These are phyloP conservation scores for Enteromius argenteus DNA, from an alignment of 2,797 vertebrate species.

Conservation along the genomic window DNA sequence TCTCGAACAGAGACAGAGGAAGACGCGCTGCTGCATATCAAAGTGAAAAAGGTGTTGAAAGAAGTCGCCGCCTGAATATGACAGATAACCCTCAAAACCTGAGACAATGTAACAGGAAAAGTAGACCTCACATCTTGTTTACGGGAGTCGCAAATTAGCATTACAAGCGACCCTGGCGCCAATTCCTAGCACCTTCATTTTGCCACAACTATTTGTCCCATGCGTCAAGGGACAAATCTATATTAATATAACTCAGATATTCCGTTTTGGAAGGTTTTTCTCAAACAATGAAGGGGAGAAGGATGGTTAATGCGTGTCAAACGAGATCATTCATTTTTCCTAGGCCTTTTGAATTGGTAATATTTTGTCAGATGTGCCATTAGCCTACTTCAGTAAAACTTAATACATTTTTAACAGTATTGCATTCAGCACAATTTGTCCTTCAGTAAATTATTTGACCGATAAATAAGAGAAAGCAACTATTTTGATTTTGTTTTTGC, in stretches of 20 bases:
- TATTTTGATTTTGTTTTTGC: not conserved
- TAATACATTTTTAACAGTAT: not conserved
- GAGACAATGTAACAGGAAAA: slow-evolving; percentile 81
- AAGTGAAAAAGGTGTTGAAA: slow-evolving; percentile 89
- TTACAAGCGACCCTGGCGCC: slow-evolving; percentile 80
- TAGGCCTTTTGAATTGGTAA: not conserved
- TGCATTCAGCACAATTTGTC: not conserved
- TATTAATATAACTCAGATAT: slow-evolving; percentile 16
- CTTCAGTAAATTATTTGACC: not conserved
- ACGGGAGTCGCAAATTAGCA: slow-evolving; percentile 83
- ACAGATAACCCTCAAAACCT: slow-evolving; percentile 83
- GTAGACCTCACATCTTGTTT: slow-evolving; percentile 81
- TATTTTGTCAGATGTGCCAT: not conserved
- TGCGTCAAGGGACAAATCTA: slow-evolving; percentile 30
- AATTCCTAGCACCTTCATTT: slow-evolving; percentile 71
- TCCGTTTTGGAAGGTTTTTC: not conserved
- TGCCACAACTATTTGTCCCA: slow-evolving; percentile 46
- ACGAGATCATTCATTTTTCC: not conserved
- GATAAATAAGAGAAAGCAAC: not conserved
- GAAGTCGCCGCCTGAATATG: slow-evolving; percentile 85
- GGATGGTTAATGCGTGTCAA: not conserved
- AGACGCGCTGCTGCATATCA: slow-evolving; percentile 89
- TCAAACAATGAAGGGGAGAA: not conserved
- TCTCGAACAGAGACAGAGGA: slow-evolving; percentile 80
- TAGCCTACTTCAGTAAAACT: not conserved